These are phyloP conservation scores for Odontomachus brunneus DNA, from an alignment of 1,140 invertebrate species.

Conservation along the genomic window DNA sequence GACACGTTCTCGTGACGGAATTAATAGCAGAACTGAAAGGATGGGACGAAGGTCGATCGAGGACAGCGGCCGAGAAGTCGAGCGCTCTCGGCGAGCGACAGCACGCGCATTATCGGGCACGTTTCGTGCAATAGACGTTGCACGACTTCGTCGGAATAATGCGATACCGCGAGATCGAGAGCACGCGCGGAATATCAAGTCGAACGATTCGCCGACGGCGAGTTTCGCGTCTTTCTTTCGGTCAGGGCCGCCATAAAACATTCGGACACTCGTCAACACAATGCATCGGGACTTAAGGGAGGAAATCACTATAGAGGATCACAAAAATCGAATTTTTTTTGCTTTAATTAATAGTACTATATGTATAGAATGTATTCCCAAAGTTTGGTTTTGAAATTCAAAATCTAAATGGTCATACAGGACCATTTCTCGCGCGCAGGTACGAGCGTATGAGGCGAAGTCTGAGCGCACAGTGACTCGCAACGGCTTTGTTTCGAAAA, in stretches of 20 bases:
- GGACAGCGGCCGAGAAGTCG: neutral
- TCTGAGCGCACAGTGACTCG: too few species aligned
- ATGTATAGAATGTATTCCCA: too few species aligned
- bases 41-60: conserved; percentile 36
- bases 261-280: neutral
- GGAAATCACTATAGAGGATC: too few species aligned
- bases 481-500: too few species aligned
- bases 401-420: too few species aligned
- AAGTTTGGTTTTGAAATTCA: too few species aligned
- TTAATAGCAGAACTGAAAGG: conserved; percentile 37
- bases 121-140: conserved; percentile 30
- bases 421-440: too few species aligned
- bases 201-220: neutral
- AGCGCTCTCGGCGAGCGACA: neutral
- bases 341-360: too few species aligned
- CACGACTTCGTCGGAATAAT: conserved; percentile 41
- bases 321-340: too few species aligned
- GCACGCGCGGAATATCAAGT: conserved; percentile 39
- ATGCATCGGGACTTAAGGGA: neutral
- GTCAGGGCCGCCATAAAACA: neutral
- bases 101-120: conserved; percentile 15
- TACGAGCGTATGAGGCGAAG: too few species aligned
- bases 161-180: conserved; percentile 29
- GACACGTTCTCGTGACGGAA: conserved; percentile 32
- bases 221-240: conserved; percentile 20